Evolutionary conservation across 2,888 invertebrate genomes (phyloP).

Genomic region (Drosophila parthenogenetica): DNA sequence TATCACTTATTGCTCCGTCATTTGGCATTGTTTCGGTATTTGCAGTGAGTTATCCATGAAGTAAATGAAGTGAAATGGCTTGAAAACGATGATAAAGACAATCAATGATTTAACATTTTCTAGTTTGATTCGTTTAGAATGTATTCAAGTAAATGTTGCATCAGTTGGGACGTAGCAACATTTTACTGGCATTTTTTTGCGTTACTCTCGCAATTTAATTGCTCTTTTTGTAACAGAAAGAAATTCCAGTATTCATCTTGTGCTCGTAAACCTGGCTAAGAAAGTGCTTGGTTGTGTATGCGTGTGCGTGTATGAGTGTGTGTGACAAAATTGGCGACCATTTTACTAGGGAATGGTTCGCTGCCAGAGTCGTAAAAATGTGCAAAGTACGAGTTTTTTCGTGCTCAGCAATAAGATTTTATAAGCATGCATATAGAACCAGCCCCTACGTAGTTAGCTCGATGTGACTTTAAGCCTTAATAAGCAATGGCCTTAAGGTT

Average conservation of each 20-base stretch:
- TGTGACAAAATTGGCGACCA: constrained; percentile 63
- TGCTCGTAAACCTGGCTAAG: constrained; percentile 68
- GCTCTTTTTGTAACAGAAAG: constrained; percentile 16
- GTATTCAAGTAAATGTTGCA: constrained; percentile 26
- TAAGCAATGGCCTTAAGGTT: constrained; percentile 18
- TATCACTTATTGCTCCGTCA: constrained; percentile 60
- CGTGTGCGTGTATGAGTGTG: constrained; percentile 8
- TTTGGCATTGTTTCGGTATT: constrained; percentile 59
- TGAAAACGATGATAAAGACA: constrained; percentile 71
- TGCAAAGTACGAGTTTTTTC: constrained; percentile 62
- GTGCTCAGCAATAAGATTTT: constrained; percentile 6
- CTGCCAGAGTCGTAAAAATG: constrained; percentile 67
- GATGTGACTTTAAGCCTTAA: constrained; percentile 16
- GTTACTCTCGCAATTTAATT: constrained; percentile 32
- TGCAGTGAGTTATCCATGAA: constrained; percentile 36
- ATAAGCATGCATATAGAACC: constrained; percentile 13
- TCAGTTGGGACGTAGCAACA: constrained; percentile 1
- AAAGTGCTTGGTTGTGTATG: constrained; percentile 45
- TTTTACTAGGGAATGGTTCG: constrained; percentile 24
- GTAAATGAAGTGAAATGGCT: constrained; percentile 78
- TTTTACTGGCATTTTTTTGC: constrained; percentile 14
- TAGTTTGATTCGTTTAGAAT: constrained; percentile 1
- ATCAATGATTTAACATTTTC: constrained; percentile 59
- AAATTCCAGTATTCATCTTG: constrained; percentile 37
- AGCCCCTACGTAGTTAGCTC: constrained; percentile 9